Evolutionary conservation across 2,888 invertebrate genomes (phyloP).

Genomic region (Athrips mouffetella): DNA sequence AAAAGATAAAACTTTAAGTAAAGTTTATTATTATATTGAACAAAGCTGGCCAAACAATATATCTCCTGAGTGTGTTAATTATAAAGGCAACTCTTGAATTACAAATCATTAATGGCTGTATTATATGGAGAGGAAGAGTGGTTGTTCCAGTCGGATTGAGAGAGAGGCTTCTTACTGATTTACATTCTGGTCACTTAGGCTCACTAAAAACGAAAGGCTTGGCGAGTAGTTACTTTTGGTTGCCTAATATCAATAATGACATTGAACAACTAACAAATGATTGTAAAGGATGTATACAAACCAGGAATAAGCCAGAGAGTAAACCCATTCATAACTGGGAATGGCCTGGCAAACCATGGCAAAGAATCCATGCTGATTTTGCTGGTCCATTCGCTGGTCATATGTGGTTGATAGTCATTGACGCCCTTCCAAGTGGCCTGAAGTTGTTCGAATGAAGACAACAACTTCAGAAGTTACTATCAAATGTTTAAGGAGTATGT

Average conservation of each 20-base stretch:
- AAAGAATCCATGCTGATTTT: slow-evolving; percentile 16
- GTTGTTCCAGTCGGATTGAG: slow-evolving; percentile 10
- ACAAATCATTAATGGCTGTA: too few species aligned
- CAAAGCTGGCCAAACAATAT: too few species aligned
- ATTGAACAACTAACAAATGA: not conserved
- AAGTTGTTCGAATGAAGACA: not conserved
- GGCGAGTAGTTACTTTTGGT: too few species aligned
- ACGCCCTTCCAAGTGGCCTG: slow-evolving; percentile 14
- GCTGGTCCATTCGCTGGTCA: slow-evolving; percentile 14
- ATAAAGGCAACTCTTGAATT: too few species aligned
- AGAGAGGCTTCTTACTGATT: slow-evolving; percentile 10
- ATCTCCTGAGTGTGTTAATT: too few species aligned
- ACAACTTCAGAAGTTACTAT: not conserved
- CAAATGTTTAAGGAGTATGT: slow-evolving; percentile 2
- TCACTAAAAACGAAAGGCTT: too few species aligned
- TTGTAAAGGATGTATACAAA: too few species aligned
- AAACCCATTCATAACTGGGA: slow-evolving; percentile 15
- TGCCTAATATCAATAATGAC: not conserved
- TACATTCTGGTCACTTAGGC: too few species aligned
- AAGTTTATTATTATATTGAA: too few species aligned
- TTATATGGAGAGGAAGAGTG: slow-evolving; percentile 12
- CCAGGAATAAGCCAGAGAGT: not conserved
- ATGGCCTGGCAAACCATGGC: slow-evolving; percentile 14
- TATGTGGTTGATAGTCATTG: slow-evolving; percentile 14
- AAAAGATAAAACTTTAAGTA: too few species aligned